A percentile compares a stretch with the other conserved stretches of the same genome.
phyloP scores from a whole-genome alignment of 2,113 vertebrate genomes.

The Upupa epops region DNA sequence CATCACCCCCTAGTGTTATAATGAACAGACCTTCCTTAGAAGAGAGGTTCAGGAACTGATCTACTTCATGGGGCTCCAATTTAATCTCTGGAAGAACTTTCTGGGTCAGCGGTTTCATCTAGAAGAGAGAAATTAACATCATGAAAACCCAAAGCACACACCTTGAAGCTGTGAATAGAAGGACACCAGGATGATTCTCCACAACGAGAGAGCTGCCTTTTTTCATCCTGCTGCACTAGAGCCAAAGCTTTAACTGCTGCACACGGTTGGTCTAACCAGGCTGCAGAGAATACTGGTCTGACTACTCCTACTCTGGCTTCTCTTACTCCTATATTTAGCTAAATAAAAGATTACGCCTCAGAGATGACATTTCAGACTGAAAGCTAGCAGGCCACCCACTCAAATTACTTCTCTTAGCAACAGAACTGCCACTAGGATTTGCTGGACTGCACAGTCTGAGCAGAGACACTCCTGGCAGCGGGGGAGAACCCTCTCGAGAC shows the following conservation, averaged over 20 bases:
- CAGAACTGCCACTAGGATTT: conserved; percentile 17
- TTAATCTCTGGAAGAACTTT: conserved; percentile 89
- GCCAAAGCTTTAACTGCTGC: conserved; percentile 29
- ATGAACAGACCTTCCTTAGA: conserved; percentile 85
- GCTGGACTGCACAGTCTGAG: neutral
- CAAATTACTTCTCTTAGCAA: conserved; percentile 63
- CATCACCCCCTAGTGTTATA: neutral
- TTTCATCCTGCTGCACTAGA: neutral
- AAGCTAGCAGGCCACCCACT: conserved; percentile 51
- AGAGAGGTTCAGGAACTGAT: conserved; percentile 96
- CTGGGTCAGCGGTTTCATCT: conserved; percentile 85
- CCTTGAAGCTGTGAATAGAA: neutral
- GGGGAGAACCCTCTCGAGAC: neutral
- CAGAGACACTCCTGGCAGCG: neutral
- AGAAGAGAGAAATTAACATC: conserved; percentile 42
- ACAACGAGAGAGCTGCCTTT: neutral
- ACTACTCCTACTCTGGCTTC: conserved; percentile 13
- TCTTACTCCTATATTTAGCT: conserved; percentile 52
- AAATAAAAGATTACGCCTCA: conserved; percentile 52
- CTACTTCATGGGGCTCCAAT: conserved; percentile 97
- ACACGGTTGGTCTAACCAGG: conserved; percentile 5
- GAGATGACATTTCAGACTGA: conserved; percentile 64
- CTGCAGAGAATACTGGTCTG: conserved; percentile 13
- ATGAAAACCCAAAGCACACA: conserved; percentile 7
- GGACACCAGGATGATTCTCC: neutral